Conservation (phyloP, 1,140 invertebrate species). For the Antheraea mylitta region DNA sequence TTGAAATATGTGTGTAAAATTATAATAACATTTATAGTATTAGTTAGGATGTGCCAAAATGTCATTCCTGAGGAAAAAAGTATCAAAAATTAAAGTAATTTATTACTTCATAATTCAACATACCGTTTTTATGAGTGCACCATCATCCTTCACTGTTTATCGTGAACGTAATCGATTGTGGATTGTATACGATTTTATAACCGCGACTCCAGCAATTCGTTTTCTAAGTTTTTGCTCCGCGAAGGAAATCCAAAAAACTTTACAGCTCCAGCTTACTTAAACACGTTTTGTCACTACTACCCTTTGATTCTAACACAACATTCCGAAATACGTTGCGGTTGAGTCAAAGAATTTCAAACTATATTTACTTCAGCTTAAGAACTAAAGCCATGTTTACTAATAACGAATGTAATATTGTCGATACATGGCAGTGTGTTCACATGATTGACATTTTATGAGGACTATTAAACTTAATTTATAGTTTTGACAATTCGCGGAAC, state of each 20-base stretch:
- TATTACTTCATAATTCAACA: slow-evolving; percentile 46
- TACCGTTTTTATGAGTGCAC: slow-evolving; percentile 58
- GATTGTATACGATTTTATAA: slow-evolving; percentile 36
- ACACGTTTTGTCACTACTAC: slow-evolving; percentile 44
- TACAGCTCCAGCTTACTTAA: slow-evolving; percentile 48
- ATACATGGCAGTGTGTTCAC: slow-evolving; percentile 32
- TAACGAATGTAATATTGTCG: slow-evolving; percentile 16
- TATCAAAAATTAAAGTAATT: slow-evolving; percentile 27
- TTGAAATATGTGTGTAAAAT: no score
- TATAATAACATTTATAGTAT: no score
- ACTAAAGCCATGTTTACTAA: background rate
- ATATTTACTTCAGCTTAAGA: slow-evolving; percentile 9
- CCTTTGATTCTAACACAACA: slow-evolving; percentile 29
- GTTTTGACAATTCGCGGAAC: slow-evolving; percentile 57
- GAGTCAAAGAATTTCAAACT: slow-evolving; percentile 12
- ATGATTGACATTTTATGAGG: slow-evolving; percentile 61
- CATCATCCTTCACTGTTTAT: slow-evolving; percentile 47
- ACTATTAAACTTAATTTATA: slow-evolving; percentile 58
- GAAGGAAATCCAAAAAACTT: slow-evolving; percentile 42
- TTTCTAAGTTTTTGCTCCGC: slow-evolving; percentile 36
- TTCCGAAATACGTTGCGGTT: background rate
- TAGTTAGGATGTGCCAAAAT: background rate
- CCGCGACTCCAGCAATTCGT: slow-evolving; percentile 35
- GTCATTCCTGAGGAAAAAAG: background rate
- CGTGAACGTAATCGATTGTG: slow-evolving; percentile 49